Evolutionary conservation across 2,888 invertebrate genomes (phyloP).

Genomic region (Euclidia mi): DNA sequence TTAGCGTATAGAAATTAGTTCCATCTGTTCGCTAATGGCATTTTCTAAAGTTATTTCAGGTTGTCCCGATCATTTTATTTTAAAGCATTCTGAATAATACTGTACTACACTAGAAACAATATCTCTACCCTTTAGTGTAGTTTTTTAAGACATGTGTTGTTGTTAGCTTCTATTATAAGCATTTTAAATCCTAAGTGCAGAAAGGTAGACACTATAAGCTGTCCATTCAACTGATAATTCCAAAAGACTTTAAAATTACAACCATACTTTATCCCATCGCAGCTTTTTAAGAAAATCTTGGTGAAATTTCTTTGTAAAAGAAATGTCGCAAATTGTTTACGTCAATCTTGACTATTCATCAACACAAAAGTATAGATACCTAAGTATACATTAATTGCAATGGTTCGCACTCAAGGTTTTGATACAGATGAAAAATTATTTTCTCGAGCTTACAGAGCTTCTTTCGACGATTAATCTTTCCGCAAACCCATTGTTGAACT

Average conservation of each 20-base stretch:
- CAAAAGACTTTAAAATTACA: no score
- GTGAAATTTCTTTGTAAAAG: constrained; percentile 4
- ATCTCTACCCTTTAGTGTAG: no score
- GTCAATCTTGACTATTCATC: constrained; percentile 44
- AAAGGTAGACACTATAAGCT: neutral
- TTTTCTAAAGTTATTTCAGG: no score
- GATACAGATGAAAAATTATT: constrained; percentile 89
- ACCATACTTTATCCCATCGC: no score
- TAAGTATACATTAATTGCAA: constrained; percentile 60
- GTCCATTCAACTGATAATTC: neutral
- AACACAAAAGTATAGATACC: constrained; percentile 38
- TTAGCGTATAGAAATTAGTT: no score
- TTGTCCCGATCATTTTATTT: no score
- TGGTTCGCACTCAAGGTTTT: constrained; percentile 75
- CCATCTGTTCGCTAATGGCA: neutral
- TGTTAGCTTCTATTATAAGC: no score
- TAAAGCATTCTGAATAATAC: no score
- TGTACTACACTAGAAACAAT: no score
- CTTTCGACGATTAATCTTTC: constrained; percentile 88
- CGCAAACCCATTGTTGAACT: constrained; percentile 84
- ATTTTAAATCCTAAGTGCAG: no score
- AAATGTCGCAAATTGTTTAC: constrained; percentile 40
- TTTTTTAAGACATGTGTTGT: no score
- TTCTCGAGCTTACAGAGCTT: constrained; percentile 79
- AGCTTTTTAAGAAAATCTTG: no score